Base-by-base conservation (phyloP, 2,888 invertebrate genomes). In the Dicranocentrus wangi region DNA sequence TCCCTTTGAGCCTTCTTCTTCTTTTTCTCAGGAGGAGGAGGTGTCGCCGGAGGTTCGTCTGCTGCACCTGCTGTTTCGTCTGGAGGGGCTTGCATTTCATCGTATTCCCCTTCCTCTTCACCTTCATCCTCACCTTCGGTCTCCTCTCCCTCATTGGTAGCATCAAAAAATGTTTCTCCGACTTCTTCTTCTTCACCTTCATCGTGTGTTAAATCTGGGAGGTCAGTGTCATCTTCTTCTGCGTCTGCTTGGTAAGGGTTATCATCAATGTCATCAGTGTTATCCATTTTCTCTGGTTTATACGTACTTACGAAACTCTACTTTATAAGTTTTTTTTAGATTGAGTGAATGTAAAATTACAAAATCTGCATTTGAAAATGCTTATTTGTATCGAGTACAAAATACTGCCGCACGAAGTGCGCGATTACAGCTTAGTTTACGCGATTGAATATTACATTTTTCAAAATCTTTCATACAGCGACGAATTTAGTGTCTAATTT, bases 241-340 rank as follows among this genome's bases (percentile, higher is more conserved):
- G n/a, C 66, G 27, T 66, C 66, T 7, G 23, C 27, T 25, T 43
- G 21, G n/a, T 23, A 43, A 17, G 25, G 23, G 19, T 2, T 25
- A 1, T 65, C 65, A n/a, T 66, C 63, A 19, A 10, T 27, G 2
- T 63, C 66, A 17, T 47, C 66, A n/a, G n/a, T n/a, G 66, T 47
- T 25, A 13, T 43, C 66, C 66, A 47, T 47, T 47, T 66, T 27
- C 27, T 51, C 13, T 53, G 39, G 39, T 39, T 39, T 39, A 39
- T n/a, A n/a, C n/a, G 3, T 32, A 10, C 32, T 32, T 32, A 32
- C 32, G 25, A 28, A 61, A 28, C n/a, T 28, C 19, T 2, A 58
- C 10, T 25, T 10, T 32, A 51, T 42, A 13, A 10, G 8, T 53
- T 53, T 19, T 53, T 53, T 19, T 19, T 17, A 53, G 19, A 1